Evolutionary conservation across 2,888 invertebrate species (phyloP), one percentile per base, ranked within the genome.

Genomic region (Pseudococcus viburni): DNA sequence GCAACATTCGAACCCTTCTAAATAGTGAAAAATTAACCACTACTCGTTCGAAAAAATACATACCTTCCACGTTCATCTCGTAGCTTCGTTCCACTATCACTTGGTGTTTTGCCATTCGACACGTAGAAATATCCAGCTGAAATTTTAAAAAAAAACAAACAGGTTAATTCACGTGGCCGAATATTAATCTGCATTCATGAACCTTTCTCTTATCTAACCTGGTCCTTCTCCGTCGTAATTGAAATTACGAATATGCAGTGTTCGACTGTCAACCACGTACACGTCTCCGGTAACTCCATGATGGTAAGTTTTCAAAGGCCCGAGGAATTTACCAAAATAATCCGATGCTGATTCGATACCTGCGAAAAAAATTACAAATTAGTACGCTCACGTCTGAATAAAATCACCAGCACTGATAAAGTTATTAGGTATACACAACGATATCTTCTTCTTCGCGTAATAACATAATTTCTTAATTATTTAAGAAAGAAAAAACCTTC

Each of bases 171-270:
- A 64, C n/a, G 2, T n/a, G 8, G 55, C 48, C 12, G 26, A 42
- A 85, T 22, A 9, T 22, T 64, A 5, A 64, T 64, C 55, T 59
- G 9, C 22, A 84, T 33, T 33, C 3, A 33, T 2, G 26, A 84
- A 19, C 64, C 0, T 84, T 26, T 9, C 12, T 33, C 26, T 2
- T 39, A 42, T 64, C 55, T 55, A 91, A 97, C 97, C 96, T 91
- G 97, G 97, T 85, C 96, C 97, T 92, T 96, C 96, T 89, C 98
- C 98, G 91, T 97, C 97, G 92, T 97, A 98, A 90, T 94, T 95
- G 92, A 97, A 97, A 92, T 96, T 96, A 91, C 96, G 95, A 90
- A 98, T 93, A 92, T 95, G 96, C 89, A 98, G 92, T 86, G 97
- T 98, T 91, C 96, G 93, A 86, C 96, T 95, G 92, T 98, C 97